Base-by-base conservation (phyloP, 2,888 invertebrate species). In the Drosophila mayaguana region DNA sequence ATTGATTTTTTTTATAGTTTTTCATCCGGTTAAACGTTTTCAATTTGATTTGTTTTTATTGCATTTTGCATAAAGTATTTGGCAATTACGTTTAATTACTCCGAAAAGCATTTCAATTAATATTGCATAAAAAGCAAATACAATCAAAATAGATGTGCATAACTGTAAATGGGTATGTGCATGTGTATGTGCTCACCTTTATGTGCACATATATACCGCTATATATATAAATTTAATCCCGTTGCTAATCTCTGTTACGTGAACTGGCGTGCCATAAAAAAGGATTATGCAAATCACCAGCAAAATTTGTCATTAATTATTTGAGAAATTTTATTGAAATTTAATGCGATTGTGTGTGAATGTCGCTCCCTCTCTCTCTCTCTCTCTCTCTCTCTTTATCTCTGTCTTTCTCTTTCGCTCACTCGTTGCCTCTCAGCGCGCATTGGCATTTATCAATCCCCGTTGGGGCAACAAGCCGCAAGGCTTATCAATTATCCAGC, bases 401-500 rank as follows among this genome's bases (percentile, higher is more conserved):
- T n/a, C 16, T 55, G 12, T 38, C 11, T 43, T 4, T 5, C 7
- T 18, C n/a, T n/a, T 7, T 46, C 16, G 3, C 22, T 16, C 14
- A 0, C 20, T 45, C 22, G 14, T n/a, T 54, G 16, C 36, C 11
- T 42, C 7, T 48, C 20, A n/a, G 45, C 28, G n/a, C 43, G 16
- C 42, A 59, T 28, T 66, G 56, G 32, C 75, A 45, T 53, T 38
- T 55, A 56, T 59, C 73, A 74, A 70, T 72, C 53, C 38, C 59
- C 48, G 25, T 48, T 61, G 69, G 3, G 12, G 5, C 22, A n/a
- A 42, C 51, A 51, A 16, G 78, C 75, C 77, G 72, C 63, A 67
- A 67, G 63, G 78, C 64, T 78, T 80, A 80, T 72, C 81, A 66
- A 54, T 77, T 77, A 78, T 72, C 40, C 81, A 51, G 62, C 55